Evolutionary conservation across 2,113 vertebrate genomes (phyloP).

Genomic region (Megatriorchis doriae): DNA sequence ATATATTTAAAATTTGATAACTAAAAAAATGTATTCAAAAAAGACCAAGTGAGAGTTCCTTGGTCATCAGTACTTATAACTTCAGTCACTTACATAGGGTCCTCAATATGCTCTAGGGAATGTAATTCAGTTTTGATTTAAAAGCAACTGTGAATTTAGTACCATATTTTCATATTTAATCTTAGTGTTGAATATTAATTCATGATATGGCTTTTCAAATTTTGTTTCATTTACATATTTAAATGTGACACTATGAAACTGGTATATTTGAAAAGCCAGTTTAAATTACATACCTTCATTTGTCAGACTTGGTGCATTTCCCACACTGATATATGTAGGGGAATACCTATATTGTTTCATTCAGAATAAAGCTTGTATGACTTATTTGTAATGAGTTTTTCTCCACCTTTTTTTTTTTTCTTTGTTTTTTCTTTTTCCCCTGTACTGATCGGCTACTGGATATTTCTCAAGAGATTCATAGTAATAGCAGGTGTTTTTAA

Average conservation of each 20-base stretch:
- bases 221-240: neutral
- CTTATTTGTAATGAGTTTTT: neutral
- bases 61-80: neutral
- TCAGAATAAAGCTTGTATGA: neutral
- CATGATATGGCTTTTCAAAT: neutral
- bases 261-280: neutral
- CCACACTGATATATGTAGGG: neutral
- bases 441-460: neutral
- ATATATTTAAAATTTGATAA: neutral
- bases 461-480: neutral
- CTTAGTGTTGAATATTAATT: neutral
- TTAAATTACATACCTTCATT: neutral
- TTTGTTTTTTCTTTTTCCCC: neutral
- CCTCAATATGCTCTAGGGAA: neutral
- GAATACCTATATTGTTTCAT: neutral
- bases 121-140: neutral
- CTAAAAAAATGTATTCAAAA: neutral
- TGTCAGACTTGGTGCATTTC: neutral
- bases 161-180: neutral
- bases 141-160: fast-evolving
- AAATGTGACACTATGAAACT: fast-evolving
- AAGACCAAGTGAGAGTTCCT: neutral
- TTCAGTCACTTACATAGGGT: neutral
- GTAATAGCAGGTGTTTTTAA: neutral
- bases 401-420: fast-evolving